phyloP scores from a whole-genome alignment of 2,888 invertebrate genomes.

The Temnothorax ravouxi region DNA sequence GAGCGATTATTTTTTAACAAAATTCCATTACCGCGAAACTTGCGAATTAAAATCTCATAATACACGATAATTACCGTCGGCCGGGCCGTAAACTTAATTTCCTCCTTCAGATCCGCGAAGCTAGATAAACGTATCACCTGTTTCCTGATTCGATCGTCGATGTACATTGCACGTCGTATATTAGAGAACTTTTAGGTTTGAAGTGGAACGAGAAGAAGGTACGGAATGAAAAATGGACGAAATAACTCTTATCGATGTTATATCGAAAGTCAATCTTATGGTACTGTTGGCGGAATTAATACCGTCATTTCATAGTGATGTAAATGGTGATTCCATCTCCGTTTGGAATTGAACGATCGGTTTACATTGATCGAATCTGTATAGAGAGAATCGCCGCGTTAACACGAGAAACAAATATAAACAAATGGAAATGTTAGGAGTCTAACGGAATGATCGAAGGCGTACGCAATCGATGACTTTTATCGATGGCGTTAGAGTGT shows the following conservation, averaged over 20 bases:
- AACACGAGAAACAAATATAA: conserved; percentile 33
- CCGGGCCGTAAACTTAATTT: conserved; percentile 49
- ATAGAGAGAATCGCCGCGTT: conserved; percentile 33
- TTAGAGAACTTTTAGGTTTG: not conserved
- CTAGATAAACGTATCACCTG: conserved; percentile 19
- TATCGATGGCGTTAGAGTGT: conserved; percentile 31
- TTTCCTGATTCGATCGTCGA: conserved; percentile 11
- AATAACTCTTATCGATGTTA: conserved; percentile 27
- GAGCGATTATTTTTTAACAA: conserved; percentile 48
- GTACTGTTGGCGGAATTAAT: conserved; percentile 21
- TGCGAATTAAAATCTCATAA: conserved; percentile 30
- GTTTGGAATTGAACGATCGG: conserved; percentile 39
- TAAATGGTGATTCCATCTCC: conserved; percentile 8
- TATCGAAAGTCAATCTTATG: not conserved
- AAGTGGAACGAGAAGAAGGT: not conserved
- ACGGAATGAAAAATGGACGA: not conserved
- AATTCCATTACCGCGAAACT: conserved; percentile 41
- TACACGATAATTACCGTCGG: conserved; percentile 18
- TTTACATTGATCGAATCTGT: conserved; percentile 29
- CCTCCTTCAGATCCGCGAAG: conserved; percentile 22
- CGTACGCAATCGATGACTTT: conserved; percentile 25
- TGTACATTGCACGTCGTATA: not conserved
- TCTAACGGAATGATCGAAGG: conserved; percentile 23
- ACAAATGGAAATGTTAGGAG: conserved; percentile 45
- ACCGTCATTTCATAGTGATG: conserved; percentile 16